These are phyloP conservation scores for Pao palembangensis DNA, from an alignment of 2,113 vertebrate genomes.

Conservation along the genomic window DNA sequence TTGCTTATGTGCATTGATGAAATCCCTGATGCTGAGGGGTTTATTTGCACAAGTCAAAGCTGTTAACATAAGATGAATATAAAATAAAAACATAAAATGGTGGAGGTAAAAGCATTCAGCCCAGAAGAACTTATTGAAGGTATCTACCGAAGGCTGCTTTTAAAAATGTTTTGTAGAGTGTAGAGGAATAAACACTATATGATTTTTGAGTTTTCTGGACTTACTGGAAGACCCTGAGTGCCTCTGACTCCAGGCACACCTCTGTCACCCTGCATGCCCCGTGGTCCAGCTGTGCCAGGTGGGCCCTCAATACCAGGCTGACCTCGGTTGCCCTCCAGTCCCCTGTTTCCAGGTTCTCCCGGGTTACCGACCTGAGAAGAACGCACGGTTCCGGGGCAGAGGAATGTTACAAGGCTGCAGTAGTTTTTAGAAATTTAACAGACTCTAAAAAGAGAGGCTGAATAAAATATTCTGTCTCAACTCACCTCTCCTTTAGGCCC, in stretches of 20 bases:
- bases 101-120: too few relatives aligned
- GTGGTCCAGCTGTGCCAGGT: constrained; percentile 81
- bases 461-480: constrained; percentile 39
- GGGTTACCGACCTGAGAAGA: constrained; percentile 79
- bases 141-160: neutral
- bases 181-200: neutral
- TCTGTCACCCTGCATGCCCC: constrained; percentile 91
- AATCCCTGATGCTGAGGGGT: neutral
- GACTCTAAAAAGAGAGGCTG: neutral
- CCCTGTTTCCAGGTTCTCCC: constrained; percentile 85
- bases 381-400: neutral
- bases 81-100: too few relatives aligned
- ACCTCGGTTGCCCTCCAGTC: constrained; percentile 87
- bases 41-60: constrained; percentile 4
- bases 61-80: too few relatives aligned
- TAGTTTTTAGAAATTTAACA: neutral
- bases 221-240: constrained; percentile 86
- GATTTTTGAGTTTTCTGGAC: constrained; percentile 47
- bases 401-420: constrained; percentile 5
- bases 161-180: neutral
- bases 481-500: constrained; percentile 93
- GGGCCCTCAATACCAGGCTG: constrained; percentile 90
- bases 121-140: too few relatives aligned
- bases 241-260: constrained; percentile 87
- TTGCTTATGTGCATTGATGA: neutral